A percentile compares a stretch with the other conserved stretches of the same genome.
Evolutionary conservation across 2,888 invertebrate genomes (phyloP).

Genomic region (Melanophora roralis): DNA sequence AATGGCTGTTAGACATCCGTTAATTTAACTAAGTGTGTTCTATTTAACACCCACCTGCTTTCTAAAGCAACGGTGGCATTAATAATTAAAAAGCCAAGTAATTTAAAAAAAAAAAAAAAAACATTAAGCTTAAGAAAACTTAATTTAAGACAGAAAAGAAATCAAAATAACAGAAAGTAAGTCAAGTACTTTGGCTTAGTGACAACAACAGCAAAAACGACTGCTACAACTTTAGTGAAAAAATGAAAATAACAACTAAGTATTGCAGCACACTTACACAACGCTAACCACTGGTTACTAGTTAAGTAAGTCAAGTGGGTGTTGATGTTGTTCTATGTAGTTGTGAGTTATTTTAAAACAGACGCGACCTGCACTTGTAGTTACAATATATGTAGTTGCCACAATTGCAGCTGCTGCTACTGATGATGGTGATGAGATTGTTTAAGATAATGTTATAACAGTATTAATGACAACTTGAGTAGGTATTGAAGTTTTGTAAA

Average conservation of each 20-base stretch:
- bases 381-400: neutral
- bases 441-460: constrained; percentile 32
- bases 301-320: constrained; percentile 24
- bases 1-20: too few relatives aligned
- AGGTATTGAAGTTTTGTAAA: constrained; percentile 47
- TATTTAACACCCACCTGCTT: constrained; percentile 10
- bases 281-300: constrained; percentile 35
- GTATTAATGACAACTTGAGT: constrained; percentile 46
- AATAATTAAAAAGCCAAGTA: constrained; percentile 30
- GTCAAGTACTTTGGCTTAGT: constrained; percentile 47
- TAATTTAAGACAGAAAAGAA: neutral
- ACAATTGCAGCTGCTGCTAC: neutral
- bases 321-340: constrained; percentile 21
- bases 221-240: constrained; percentile 15
- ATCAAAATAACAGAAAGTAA: constrained; percentile 33
- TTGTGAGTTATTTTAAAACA: neutral
- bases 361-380: neutral
- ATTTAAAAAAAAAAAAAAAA: neutral
- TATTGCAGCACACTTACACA: neutral
- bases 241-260: neutral
- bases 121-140: neutral
- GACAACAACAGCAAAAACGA: constrained; percentile 14
- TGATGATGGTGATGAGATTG: constrained; percentile 3
- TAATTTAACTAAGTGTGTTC: too few relatives aligned
- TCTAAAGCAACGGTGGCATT: constrained; percentile 20